These are phyloP conservation scores for Furcula furcula DNA, from an alignment of 2,888 invertebrate species.

Conservation along the genomic window DNA sequence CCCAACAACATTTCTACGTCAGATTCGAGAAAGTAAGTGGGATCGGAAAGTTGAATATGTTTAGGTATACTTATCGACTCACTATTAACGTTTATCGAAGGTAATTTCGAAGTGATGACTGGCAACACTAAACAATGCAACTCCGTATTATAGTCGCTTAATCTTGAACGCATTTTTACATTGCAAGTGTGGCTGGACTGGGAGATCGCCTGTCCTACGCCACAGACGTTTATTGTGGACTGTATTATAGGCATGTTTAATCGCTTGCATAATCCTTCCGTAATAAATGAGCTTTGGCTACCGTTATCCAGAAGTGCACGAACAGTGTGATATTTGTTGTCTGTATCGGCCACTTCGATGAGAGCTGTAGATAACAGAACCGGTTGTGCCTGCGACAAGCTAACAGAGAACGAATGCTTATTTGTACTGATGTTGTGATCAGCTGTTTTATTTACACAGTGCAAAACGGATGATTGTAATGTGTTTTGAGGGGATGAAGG, in stretches of 20 bases:
- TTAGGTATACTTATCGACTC: background rate
- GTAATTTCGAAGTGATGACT: no score
- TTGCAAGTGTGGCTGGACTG: slow-evolving; percentile 4
- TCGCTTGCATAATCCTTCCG: slow-evolving; percentile 6
- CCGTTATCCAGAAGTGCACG: slow-evolving; percentile 12
- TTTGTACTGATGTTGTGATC: no score
- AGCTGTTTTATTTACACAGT: no score
- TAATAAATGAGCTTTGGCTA: slow-evolving; percentile 5
- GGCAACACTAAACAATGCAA: slow-evolving; percentile 4
- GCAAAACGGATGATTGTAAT: no score
- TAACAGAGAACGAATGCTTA: no score
- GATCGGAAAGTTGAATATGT: slow-evolving; percentile 3
- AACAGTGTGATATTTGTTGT: slow-evolving; percentile 9
- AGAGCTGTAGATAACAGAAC: slow-evolving; percentile 3
- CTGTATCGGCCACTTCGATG: no score
- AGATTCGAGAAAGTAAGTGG: slow-evolving; percentile 2
- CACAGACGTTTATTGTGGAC: slow-evolving; percentile 5
- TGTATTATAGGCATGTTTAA: slow-evolving; percentile 6
- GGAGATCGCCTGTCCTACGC: slow-evolving; percentile 7
- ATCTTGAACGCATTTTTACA: slow-evolving; percentile 3
- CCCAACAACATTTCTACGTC: background rate
- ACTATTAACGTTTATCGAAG: slow-evolving; percentile 1
- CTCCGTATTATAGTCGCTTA: background rate
- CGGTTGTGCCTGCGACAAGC: background rate
- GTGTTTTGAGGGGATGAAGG: no score